Base-by-base conservation (phyloP, 2,113 vertebrate genomes). In the Vidua chalybeata region DNA sequence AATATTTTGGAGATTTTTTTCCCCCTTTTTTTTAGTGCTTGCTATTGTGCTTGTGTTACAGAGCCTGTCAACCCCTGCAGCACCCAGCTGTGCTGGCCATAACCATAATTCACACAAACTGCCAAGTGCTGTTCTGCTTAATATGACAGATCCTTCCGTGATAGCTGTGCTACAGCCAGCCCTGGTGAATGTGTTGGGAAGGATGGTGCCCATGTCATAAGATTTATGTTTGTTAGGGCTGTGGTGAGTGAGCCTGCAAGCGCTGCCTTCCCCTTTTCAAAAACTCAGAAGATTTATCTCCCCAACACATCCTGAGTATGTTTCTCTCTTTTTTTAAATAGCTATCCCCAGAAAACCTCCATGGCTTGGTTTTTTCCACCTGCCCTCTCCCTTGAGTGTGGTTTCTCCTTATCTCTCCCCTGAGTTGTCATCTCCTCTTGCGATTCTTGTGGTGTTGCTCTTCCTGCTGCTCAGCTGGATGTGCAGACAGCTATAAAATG, bases 41-140 rank as follows among this genome's bases (percentile, higher is more conserved):
- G 88, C 75, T 91, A 77, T 95, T 96, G 79, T 90, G 75, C 46
- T 71, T 67, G 28, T 49, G 48, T 84, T 92, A 66, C 10, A 63
- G 93, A 88, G 85, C 59, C 92, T 94, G 94, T 95, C 93, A 96
- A 22, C 84, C 59, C 64, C 82, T 81, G 92, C 93, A 86, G 93
- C 90, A 84, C 89, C 96, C 95, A 87, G 92, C 94, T 94, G 93
- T 84, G 96, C 93, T 89, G 89, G 80, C 90, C 86, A n/a, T 52
- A n/a, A 72, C 76, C 66, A 33, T 95, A 78, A 93, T 39, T 94
- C 92, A 95, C 66, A 84, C 58, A 61, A 79, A 61, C 80, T 94
- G 92, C 90, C 88, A 92, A 92, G 76, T 46, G 69, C 77, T 89
- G 76, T 76, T 93, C 66, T 96, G 86, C 88, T 91, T 92, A 90